Percentiles rank a stretch among this genome's conserved stretches.
These are phyloP conservation scores for Lates calcarifer DNA, from an alignment of 2,113 vertebrate genomes.

Conservation along the genomic window DNA sequence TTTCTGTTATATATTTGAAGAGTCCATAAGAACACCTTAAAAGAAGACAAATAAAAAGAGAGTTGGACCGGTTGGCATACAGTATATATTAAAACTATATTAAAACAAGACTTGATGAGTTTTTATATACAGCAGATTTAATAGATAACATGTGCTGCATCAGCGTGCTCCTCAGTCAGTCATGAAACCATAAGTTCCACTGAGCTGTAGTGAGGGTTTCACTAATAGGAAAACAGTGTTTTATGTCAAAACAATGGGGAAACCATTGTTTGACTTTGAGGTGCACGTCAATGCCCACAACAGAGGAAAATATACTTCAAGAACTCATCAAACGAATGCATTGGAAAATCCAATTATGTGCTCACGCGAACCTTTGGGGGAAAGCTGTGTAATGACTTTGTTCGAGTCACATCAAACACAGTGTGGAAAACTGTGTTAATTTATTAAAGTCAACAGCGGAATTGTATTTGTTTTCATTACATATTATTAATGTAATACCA, in stretches of 20 bases:
- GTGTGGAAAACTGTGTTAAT: conserved; percentile 69
- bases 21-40: not conserved
- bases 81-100: conserved; percentile 3
- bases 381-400: conserved; percentile 53
- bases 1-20: conserved; percentile 1
- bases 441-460: conserved; percentile 69
- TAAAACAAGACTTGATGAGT: not conserved
- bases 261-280: conserved; percentile 62
- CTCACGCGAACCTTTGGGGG: conserved; percentile 48
- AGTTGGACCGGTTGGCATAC: not conserved
- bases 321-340: conserved; percentile 41
- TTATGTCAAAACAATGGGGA: conserved; percentile 37
- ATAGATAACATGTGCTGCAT: conserved; percentile 8
- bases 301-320: conserved; percentile 63
- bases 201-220: conserved; percentile 25
- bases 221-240: conserved; percentile 47
- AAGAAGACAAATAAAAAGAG: not conserved
- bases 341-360: conserved; percentile 75
- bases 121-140: conserved; percentile 29
- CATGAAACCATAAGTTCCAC: conserved; percentile 39
- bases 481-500: conserved; percentile 56
- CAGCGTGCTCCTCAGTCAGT: not conserved
- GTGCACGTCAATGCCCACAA: conserved; percentile 60
- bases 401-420: conserved; percentile 63
- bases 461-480: conserved; percentile 68